Conservation (phyloP, 2,888 invertebrate species). For the Hydriomena furcata region DNA sequence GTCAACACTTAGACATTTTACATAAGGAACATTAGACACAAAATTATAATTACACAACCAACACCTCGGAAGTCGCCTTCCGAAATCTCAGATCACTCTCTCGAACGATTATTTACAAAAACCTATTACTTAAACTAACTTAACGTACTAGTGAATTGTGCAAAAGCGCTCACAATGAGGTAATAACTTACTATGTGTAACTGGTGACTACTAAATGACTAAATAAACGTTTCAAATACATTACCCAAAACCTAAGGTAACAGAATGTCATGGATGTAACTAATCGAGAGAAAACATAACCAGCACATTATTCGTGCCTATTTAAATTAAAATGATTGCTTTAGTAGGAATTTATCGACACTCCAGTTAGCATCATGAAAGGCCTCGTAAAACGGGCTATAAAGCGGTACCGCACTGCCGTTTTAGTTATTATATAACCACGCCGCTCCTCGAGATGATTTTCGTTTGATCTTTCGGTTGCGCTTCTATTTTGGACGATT, state of each 20-base stretch:
- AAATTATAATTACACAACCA: conserved; percentile 43
- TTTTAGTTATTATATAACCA: conserved; percentile 71
- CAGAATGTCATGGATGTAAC: conserved; percentile 72
- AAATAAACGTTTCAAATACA: conserved; percentile 59
- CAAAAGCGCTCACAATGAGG: conserved; percentile 81
- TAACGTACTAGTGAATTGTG: conserved; percentile 74
- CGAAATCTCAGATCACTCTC: conserved; percentile 16
- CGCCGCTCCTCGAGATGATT: conserved; percentile 78
- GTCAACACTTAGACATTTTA: conserved; percentile 38
- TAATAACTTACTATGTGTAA: conserved; percentile 80
- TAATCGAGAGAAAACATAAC: conserved; percentile 39
- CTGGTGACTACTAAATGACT: conserved; percentile 82
- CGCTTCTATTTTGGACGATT: conserved; percentile 79
- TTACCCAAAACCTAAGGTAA: conserved; percentile 71
- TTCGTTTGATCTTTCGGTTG: conserved; percentile 71
- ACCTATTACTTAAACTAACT: conserved; percentile 37
- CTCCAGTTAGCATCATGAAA: conserved; percentile 64
- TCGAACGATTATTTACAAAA: conserved; percentile 64
- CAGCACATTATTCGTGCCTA: conserved; percentile 45
- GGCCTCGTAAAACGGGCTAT: conserved; percentile 68
- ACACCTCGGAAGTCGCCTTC: conserved; percentile 30
- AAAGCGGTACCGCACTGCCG: conserved; percentile 59
- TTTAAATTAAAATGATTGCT: conserved; percentile 56
- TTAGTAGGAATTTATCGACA: conserved; percentile 73
- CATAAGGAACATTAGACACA: conserved; percentile 54